Evolutionary conservation across 2,797 vertebrate species (phyloP).

Genomic region (Tauraco hartlaubi): DNA sequence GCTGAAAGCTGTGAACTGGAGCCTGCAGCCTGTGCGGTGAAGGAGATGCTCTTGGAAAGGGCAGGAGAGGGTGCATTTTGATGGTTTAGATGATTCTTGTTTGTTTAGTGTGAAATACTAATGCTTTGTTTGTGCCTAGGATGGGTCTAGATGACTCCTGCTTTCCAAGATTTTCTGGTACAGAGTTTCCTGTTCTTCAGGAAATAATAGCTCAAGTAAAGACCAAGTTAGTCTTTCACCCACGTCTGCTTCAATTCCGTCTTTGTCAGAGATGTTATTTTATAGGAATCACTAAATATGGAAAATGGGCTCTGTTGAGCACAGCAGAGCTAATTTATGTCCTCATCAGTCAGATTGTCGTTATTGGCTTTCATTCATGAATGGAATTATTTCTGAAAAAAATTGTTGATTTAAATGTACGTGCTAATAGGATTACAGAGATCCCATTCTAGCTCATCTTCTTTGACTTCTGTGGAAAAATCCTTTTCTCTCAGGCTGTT

Average conservation of each 20-base stretch:
- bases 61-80: neutral
- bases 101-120: neutral
- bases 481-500: neutral
- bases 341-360: neutral
- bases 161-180: neutral
- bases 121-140: neutral
- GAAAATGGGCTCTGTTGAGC: neutral
- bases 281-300: neutral
- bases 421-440: neutral
- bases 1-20: neutral
- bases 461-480: conserved; percentile 32
- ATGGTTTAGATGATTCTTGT: neutral
- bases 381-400: neutral
- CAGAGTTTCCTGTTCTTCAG: neutral
- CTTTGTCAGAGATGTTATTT: neutral
- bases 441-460: conserved; percentile 6
- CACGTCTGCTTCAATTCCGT: neutral
- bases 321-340: neutral
- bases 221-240: neutral
- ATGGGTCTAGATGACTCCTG: neutral
- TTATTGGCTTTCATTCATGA: conserved; percentile 39
- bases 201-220: neutral
- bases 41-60: neutral
- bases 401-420: neutral
- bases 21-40: neutral